A percentile compares a stretch with the other conserved stretches of the same genome.
phyloP scores from a whole-genome alignment of 2,888 invertebrate species.

The Plemyria rubiginata region DNA sequence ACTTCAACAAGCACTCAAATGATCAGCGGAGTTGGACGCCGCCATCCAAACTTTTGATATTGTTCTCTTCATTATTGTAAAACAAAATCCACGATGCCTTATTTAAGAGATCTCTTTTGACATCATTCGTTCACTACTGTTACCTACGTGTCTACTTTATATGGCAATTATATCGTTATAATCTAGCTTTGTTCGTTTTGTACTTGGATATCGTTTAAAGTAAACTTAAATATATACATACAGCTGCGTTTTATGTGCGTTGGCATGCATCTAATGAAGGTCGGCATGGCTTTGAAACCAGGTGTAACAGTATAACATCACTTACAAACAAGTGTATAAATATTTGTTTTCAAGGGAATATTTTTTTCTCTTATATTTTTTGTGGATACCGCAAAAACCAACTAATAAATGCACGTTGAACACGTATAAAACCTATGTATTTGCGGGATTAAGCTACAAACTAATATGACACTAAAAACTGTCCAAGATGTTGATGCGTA shows the following conservation, averaged over 20 bases:
- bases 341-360: too few species aligned
- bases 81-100: slow-evolving; percentile 79
- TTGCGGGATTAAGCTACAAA: background rate
- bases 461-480: background rate
- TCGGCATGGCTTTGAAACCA: too few species aligned
- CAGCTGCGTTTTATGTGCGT: too few species aligned
- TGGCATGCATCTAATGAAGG: too few species aligned
- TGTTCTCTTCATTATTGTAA: slow-evolving; percentile 84
- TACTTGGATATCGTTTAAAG: too few species aligned
- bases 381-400: too few species aligned
- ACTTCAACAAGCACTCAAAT: slow-evolving; percentile 80
- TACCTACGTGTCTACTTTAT: background rate
- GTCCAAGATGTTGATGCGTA: slow-evolving; percentile 62
- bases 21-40: slow-evolving; percentile 75
- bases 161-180: background rate
- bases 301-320: too few species aligned
- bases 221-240: too few species aligned
- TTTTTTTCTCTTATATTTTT: too few species aligned
- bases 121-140: slow-evolving; percentile 64
- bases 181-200: background rate
- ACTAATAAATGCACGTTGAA: too few species aligned
- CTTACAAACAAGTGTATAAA: too few species aligned
- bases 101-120: slow-evolving; percentile 80
- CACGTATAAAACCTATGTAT: background rate
- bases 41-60: slow-evolving; percentile 82